These are phyloP conservation scores for Anarrhichthys ocellatus DNA, from an alignment of 2,113 vertebrate genomes.

Conservation along the genomic window DNA sequence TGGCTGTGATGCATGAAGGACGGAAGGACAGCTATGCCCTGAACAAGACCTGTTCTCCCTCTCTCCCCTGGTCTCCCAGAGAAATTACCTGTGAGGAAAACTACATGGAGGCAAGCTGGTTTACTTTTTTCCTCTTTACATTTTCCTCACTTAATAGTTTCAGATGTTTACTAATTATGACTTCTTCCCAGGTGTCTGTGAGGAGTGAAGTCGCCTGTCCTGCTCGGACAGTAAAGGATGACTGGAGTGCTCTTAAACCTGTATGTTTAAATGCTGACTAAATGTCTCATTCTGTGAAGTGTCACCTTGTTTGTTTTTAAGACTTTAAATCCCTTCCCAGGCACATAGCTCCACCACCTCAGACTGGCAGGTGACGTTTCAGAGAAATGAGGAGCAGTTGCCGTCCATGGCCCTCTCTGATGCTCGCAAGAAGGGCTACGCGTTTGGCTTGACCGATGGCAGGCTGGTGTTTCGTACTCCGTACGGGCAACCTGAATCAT, in stretches of 20 bases:
- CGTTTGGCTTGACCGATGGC: constrained; percentile 40
- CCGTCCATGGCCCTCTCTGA: constrained; percentile 51
- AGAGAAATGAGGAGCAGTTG: constrained; percentile 26
- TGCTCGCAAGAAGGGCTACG: constrained; percentile 56
- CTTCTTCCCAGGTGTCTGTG: constrained; percentile 66
- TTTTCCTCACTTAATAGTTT: background rate
- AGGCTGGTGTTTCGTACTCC: constrained; percentile 74
- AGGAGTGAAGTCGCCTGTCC: constrained; percentile 48
- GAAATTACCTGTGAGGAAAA: constrained; percentile 78
- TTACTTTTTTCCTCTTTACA: too few relatives aligned
- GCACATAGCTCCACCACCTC: background rate
- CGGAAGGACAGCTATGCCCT: constrained; percentile 35
- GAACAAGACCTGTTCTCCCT: constrained; percentile 49
- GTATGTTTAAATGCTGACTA: constrained; percentile 45
- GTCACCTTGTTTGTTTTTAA: too few relatives aligned
- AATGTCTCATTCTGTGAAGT: background rate
- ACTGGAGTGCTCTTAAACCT: constrained; percentile 31
- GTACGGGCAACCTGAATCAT: constrained; percentile 63
- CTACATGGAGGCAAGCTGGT: constrained; percentile 79
- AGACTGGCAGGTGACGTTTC: constrained; percentile 74
- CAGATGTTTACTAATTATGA: background rate
- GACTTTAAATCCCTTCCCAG: constrained; percentile 25
- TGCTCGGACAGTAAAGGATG: background rate
- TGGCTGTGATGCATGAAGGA: constrained; percentile 36
- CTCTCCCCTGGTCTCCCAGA: constrained; percentile 61